These are phyloP conservation scores for Trichopria drosophilae DNA, from an alignment of 2,888 invertebrate species.

Conservation along the genomic window DNA sequence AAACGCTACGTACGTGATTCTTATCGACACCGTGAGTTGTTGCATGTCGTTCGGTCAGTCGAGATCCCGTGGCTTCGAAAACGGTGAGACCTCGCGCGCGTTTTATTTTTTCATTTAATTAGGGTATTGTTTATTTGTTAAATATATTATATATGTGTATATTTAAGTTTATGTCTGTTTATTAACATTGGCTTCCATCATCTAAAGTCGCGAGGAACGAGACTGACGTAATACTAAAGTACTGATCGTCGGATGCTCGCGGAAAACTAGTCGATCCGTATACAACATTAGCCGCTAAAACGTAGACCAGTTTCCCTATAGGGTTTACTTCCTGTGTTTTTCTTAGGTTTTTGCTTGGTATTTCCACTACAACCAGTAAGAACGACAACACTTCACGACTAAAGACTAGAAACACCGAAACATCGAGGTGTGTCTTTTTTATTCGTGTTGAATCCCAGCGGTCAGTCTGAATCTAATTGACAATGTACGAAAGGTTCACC, in stretches of 20 bases:
- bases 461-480: slow-evolving; percentile 60
- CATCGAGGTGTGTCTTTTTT: slow-evolving; percentile 46
- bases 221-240: slow-evolving; percentile 7
- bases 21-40: too few species aligned
- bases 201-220: too few species aligned
- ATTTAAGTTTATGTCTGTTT: too few species aligned
- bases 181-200: too few species aligned
- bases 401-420: slow-evolving; percentile 39
- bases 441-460: slow-evolving; percentile 54
- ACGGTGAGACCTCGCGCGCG: too few species aligned
- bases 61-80: too few species aligned
- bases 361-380: slow-evolving; percentile 26
- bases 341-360: slow-evolving; percentile 19
- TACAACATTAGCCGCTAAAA: too few species aligned
- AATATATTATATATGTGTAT: too few species aligned
- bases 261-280: slow-evolving; percentile 15
- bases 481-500: slow-evolving; percentile 55
- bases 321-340: slow-evolving; percentile 28
- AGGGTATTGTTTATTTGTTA: too few species aligned
- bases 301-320: slow-evolving; percentile 23
- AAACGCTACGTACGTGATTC: too few species aligned
- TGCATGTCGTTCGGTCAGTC: too few species aligned
- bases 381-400: slow-evolving; percentile 26
- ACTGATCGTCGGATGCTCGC: not conserved
- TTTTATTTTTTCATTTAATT: too few species aligned